These are phyloP conservation scores for Microtus oregoni DNA, from an alignment of 2,113 vertebrate species.

Conservation along the genomic window DNA sequence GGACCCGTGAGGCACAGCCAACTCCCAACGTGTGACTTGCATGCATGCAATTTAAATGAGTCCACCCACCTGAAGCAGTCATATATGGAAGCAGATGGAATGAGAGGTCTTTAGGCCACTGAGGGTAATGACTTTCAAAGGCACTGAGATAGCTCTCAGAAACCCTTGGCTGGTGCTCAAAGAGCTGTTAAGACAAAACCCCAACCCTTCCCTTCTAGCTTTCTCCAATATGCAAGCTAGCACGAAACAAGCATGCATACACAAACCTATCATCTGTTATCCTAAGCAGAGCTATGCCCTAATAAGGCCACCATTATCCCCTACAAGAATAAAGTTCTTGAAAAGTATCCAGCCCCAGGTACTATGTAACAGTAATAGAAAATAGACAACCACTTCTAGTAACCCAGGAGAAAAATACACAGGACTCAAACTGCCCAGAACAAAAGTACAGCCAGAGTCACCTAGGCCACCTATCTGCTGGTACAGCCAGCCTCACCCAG, in stretches of 20 bases:
- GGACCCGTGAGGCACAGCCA: background rate
- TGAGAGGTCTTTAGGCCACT: background rate
- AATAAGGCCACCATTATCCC: background rate
- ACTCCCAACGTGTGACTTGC: background rate
- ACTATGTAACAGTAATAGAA: background rate
- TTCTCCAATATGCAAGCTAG: background rate
- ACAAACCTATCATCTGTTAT: background rate
- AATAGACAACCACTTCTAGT: background rate
- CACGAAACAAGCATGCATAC: background rate
- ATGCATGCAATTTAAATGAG: background rate
- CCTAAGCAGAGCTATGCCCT: background rate
- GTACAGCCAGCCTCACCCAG: fast-evolving
- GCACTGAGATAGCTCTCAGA: background rate
- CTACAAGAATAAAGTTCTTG: background rate
- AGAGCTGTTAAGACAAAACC: background rate
- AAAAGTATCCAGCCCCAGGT: background rate
- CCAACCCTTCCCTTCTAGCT: background rate
- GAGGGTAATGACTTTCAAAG: background rate
- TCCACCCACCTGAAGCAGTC: too few species aligned
- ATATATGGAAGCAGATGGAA: background rate
- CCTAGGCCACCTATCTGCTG: slow-evolving; percentile 88
- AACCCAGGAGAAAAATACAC: background rate
- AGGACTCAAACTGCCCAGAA: too few species aligned
- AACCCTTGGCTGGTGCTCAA: background rate
- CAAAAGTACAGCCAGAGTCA: fast-evolving